phyloP scores from a whole-genome alignment of 2,797 vertebrate species.

The Argyrosomus regius region DNA sequence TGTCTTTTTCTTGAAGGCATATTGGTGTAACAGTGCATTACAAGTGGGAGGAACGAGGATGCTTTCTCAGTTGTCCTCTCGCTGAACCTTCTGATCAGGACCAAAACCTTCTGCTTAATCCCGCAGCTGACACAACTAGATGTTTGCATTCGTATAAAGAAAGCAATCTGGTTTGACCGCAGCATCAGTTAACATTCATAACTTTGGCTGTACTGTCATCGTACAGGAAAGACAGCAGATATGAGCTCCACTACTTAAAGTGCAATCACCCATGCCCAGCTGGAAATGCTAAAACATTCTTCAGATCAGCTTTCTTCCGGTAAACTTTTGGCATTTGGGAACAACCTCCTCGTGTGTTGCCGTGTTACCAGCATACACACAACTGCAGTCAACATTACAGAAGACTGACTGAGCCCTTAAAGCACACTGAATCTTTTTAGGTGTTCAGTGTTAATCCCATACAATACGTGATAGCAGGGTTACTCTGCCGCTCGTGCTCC shows the following conservation, averaged over 20 bases:
- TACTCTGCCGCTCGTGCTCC: conserved; percentile 2
- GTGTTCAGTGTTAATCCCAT: neutral
- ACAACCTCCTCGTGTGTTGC: neutral
- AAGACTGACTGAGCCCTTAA: neutral
- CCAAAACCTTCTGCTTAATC: conserved; percentile 8
- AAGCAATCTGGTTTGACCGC: conserved; percentile 37
- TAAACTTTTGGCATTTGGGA: conserved; percentile 21
- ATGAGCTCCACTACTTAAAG: conserved; percentile 34
- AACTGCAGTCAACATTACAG: neutral
- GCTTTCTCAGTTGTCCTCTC: conserved; percentile 5
- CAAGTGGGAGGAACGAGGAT: conserved; percentile 5
- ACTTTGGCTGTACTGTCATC: conserved; percentile 32
- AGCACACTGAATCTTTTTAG: neutral
- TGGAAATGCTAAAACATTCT: conserved; percentile 57
- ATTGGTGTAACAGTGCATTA: neutral
- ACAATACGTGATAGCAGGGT: conserved; percentile 12
- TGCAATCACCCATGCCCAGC: conserved; percentile 30
- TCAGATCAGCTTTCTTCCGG: conserved; percentile 43
- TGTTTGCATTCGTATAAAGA: conserved; percentile 22
- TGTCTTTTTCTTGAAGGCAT: neutral
- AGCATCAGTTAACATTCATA: conserved; percentile 48
- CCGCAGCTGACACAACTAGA: conserved; percentile 1
- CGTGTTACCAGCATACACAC: conserved; percentile 13
- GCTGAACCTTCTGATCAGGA: conserved; percentile 26
- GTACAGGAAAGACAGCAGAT: conserved; percentile 40